These are phyloP conservation scores for Falco rusticolus DNA, from an alignment of 2,797 vertebrate species.

Conservation along the genomic window DNA sequence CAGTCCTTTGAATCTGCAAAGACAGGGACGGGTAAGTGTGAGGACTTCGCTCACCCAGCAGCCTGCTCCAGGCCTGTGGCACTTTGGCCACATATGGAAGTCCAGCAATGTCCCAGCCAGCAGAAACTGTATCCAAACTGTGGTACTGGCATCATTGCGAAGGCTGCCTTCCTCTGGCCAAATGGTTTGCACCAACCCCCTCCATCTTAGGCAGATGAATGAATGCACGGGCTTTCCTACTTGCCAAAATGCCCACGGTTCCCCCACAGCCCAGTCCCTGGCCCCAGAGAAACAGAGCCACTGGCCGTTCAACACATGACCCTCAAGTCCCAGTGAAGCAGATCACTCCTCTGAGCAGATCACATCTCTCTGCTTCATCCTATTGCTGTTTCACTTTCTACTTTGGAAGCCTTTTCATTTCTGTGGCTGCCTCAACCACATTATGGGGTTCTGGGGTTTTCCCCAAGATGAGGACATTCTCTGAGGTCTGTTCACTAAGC, in stretches of 20 bases:
- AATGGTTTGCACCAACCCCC: background rate
- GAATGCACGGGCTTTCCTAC: background rate
- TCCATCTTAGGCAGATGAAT: background rate
- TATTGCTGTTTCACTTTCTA: background rate
- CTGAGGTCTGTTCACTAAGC: background rate
- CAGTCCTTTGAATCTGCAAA: background rate
- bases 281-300: background rate
- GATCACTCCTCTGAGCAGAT: background rate
- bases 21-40: background rate
- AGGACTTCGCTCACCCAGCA: background rate
- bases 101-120: background rate
- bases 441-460: conserved; percentile 17
- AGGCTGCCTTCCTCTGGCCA: background rate
- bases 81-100: background rate
- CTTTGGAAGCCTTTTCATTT: background rate
- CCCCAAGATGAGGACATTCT: background rate
- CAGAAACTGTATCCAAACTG: background rate
- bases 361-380: background rate
- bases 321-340: background rate
- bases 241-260: background rate
- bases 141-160: background rate
- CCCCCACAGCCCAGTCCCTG: background rate
- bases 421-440: background rate
- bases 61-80: background rate
- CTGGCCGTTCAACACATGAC: background rate